Evolutionary conservation across 2,113 vertebrate species (phyloP).

Genomic region (Cacatua alba): DNA sequence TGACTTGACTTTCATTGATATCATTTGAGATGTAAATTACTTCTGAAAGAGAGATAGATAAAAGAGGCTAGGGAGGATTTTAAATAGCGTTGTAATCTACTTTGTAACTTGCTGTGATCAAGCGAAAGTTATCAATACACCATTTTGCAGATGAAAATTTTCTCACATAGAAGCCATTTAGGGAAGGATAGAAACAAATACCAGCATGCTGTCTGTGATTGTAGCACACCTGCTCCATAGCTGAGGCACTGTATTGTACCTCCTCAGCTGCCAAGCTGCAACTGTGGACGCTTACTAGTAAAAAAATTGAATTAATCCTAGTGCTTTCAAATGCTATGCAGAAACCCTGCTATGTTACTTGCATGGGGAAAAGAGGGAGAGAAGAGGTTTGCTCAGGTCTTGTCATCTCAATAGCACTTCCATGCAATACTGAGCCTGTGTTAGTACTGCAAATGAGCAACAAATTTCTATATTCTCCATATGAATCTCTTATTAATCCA

Average conservation of each 20-base stretch:
- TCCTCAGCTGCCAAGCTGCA: background rate
- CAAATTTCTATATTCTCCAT: background rate
- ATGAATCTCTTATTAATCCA: background rate
- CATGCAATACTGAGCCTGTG: background rate
- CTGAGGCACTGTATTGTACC: background rate
- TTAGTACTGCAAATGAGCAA: background rate
- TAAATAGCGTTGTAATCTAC: too few relatives aligned
- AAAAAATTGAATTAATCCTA: background rate
- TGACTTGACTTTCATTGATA: too few relatives aligned
- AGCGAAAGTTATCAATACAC: background rate
- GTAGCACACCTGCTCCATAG: background rate
- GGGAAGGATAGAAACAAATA: background rate
- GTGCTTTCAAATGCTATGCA: background rate
- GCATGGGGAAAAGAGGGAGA: fast-evolving
- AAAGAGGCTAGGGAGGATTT: too few relatives aligned
- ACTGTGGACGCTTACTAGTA: background rate
- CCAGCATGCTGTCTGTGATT: background rate
- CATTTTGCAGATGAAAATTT: background rate
- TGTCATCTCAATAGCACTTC: background rate
- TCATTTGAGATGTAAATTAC: too few relatives aligned
- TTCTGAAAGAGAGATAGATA: too few relatives aligned
- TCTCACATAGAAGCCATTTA: background rate
- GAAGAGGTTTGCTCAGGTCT: background rate
- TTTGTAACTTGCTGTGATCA: background rate
- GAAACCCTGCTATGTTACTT: background rate